A percentile compares a stretch with the other conserved stretches of the same genome.
phyloP scores from a whole-genome alignment of 1,140 invertebrate species.

The Drosophila asahinai region DNA sequence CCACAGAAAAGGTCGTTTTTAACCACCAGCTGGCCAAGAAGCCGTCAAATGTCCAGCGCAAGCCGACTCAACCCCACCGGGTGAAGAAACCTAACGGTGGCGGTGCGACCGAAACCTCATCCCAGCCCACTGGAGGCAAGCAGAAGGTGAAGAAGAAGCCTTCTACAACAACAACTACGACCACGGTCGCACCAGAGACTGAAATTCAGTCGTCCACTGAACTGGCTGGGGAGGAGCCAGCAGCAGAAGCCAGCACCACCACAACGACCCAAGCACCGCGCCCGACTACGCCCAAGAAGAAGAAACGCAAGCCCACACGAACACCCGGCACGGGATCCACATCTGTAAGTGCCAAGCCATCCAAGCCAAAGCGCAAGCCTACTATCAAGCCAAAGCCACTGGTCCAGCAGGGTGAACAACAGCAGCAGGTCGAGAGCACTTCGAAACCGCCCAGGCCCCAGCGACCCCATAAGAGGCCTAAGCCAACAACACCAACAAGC shows the following conservation, averaged over 20 bases:
- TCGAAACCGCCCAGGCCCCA: conserved; percentile 54
- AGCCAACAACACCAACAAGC: conserved; percentile 43
- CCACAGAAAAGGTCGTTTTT: conserved; percentile 40
- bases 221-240: conserved; percentile 23
- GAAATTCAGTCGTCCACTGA: conserved; percentile 36
- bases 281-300: conserved; percentile 67
- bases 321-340: conserved; percentile 53
- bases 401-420: conserved; percentile 7
- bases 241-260: conserved; percentile 29
- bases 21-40: conserved; percentile 67
- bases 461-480: conserved; percentile 60
- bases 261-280: conserved; percentile 57
- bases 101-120: conserved; percentile 8
- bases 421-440: conserved; percentile 36
- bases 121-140: conserved; percentile 43
- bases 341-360: conserved; percentile 28
- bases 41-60: conserved; percentile 51
- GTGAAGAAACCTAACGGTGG: conserved; percentile 65
- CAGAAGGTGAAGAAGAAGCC: conserved; percentile 75
- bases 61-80: conserved; percentile 65
- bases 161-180: conserved; percentile 54
- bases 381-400: conserved; percentile 60
- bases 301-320: conserved; percentile 76
- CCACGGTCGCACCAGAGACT: conserved; percentile 43
- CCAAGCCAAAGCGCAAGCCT: conserved; percentile 74